Conservation (phyloP, 1,140 invertebrate genomes). For the Scaptomyza hsui region DNA sequence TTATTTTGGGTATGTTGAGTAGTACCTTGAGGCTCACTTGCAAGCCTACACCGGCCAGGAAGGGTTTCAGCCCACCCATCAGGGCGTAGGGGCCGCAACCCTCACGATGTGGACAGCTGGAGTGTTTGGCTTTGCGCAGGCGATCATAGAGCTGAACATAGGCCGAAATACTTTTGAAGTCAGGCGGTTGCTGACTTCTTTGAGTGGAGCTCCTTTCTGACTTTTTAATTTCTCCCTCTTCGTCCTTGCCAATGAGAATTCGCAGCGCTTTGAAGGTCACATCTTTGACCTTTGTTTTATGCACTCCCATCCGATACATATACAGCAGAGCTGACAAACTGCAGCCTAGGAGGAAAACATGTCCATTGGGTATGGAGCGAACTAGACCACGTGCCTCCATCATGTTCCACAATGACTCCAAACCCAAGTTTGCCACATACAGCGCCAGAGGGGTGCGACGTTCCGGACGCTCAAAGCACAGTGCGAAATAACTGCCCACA, state of each 20-base stretch:
- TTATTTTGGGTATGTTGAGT: slow-evolving; percentile 83
- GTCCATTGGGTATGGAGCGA: slow-evolving; percentile 87
- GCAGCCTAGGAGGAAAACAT: slow-evolving; percentile 87
- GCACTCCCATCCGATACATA: slow-evolving; percentile 85
- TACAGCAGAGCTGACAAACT: slow-evolving; percentile 86
- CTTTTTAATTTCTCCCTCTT: slow-evolving; percentile 83
- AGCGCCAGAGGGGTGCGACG: slow-evolving; percentile 88
- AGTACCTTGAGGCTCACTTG: slow-evolving; percentile 86
- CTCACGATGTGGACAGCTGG: slow-evolving; percentile 86
- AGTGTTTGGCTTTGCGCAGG: slow-evolving; percentile 82
- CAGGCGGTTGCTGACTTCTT: slow-evolving; percentile 5
- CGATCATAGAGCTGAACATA: slow-evolving; percentile 60
- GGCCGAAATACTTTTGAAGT: slow-evolving; percentile 34
- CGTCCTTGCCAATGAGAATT: slow-evolving; percentile 86
- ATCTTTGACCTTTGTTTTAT: slow-evolving; percentile 84
- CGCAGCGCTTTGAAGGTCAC: slow-evolving; percentile 87
- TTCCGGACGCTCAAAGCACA: slow-evolving; percentile 89
- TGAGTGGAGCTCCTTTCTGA: slow-evolving; percentile 20
- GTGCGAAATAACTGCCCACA: slow-evolving; percentile 87
- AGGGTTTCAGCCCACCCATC: slow-evolving; percentile 85
- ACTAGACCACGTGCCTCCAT: slow-evolving; percentile 86
- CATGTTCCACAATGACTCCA: slow-evolving; percentile 91
- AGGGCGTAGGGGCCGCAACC: slow-evolving; percentile 87
- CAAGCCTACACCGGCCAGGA: slow-evolving; percentile 85
- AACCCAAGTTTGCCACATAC: slow-evolving; percentile 92